Conservation (phyloP, 2,113 vertebrate species). For the Platycercus adscitus region DNA sequence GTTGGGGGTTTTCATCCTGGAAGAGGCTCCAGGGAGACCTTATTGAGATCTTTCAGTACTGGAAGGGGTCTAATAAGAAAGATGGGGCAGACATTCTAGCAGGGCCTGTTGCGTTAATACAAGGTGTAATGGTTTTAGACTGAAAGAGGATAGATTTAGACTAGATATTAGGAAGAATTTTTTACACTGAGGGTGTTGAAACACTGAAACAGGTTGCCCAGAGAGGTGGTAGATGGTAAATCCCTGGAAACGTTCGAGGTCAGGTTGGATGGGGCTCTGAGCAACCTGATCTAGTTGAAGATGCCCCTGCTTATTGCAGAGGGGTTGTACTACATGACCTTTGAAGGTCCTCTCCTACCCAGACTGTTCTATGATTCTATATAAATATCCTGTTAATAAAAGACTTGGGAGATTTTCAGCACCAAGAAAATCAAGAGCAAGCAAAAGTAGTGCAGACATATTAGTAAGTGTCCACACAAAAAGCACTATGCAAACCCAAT, state of each 20-base stretch:
- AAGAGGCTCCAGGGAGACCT: not conserved
- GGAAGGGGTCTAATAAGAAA: not conserved
- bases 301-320: not conserved
- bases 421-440: not conserved
- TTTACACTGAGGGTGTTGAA: not conserved
- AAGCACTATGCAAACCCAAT: not conserved
- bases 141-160: not conserved
- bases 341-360: not conserved
- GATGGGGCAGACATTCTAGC: not conserved
- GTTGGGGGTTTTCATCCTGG: not conserved
- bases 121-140: not conserved
- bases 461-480: not conserved
- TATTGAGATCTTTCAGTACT: not conserved
- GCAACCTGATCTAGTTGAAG: not conserved
- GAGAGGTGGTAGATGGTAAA: not conserved
- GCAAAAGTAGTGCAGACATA: not conserved
- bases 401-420: not conserved
- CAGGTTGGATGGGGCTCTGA: not conserved
- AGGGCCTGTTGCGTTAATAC: not conserved
- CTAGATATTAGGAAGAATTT: not conserved
- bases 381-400: not conserved
- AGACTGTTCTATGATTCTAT: not conserved
- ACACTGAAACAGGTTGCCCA: not conserved
- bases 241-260: not conserved
- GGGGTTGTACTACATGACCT: not conserved